phyloP scores from a whole-genome alignment of 2,113 vertebrate species.

The Cairina moschata region DNA sequence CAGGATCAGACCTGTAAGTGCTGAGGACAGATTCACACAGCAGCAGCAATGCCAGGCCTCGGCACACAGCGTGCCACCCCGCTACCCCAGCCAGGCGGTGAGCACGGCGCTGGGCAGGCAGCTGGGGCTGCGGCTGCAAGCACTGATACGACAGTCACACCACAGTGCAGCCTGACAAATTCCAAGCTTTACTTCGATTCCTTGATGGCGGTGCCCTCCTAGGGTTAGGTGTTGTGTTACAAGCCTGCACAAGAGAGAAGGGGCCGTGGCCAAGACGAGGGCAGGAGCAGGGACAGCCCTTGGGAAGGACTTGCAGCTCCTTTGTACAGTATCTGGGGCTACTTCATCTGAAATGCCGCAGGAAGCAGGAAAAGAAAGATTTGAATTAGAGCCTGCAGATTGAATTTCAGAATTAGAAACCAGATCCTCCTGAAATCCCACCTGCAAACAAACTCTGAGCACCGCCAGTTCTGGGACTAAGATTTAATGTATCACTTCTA shows the following conservation, averaged over 20 bases:
- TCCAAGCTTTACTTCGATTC: not conserved
- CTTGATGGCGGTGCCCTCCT: not conserved
- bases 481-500: accelerated
- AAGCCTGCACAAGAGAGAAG: not conserved
- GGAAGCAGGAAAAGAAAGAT: not conserved
- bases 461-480: not conserved
- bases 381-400: not conserved
- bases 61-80: accelerated
- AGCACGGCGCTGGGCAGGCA: accelerated
- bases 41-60: not conserved
- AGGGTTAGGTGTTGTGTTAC: not conserved
- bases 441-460: not conserved
- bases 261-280: not conserved
- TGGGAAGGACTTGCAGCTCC: not conserved
- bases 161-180: accelerated
- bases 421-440: conserved; percentile 12
- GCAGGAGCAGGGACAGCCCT: not conserved
- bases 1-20: not conserved
- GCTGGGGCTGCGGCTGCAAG: not conserved
- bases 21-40: not conserved
- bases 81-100: accelerated
- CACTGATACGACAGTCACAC: accelerated
- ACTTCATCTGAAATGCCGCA: not conserved
- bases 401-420: not conserved
- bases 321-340: not conserved